Evolutionary conservation across 2,113 vertebrate genomes (phyloP).

Genomic region (Tretioscincus oriximinensis): DNA sequence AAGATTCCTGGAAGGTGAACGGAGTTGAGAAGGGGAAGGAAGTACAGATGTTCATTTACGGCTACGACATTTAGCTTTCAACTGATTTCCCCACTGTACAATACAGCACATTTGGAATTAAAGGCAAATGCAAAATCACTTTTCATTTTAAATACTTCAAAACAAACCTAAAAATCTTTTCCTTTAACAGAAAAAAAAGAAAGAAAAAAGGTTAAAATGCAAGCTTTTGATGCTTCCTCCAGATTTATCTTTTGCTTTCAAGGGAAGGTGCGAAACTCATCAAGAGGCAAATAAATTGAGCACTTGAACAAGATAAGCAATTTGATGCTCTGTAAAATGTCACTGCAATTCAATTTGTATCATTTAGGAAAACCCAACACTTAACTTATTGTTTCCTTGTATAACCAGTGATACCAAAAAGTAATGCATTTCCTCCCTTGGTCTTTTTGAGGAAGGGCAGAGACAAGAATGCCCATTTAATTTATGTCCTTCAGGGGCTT

Average conservation of each 20-base stretch:
- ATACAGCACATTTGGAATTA: not conserved
- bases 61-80: not conserved
- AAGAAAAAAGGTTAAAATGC: not conserved
- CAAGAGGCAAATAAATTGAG: constrained; percentile 63
- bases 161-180: not conserved
- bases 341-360: constrained; percentile 70
- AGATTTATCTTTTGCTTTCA: constrained; percentile 37
- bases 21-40: not conserved
- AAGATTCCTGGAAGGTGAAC: not conserved
- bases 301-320: constrained; percentile 68
- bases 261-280: constrained; percentile 58
- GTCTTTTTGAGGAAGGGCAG: constrained; percentile 51
- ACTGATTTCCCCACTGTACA: not conserved
- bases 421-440: constrained; percentile 46
- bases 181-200: not conserved
- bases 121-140: not conserved
- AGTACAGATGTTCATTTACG: not conserved
- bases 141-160: not conserved
- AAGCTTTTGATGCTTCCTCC: not conserved
- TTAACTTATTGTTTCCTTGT: constrained; percentile 61
- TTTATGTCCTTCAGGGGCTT: constrained; percentile 64
- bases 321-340: constrained; percentile 71
- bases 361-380: constrained; percentile 58
- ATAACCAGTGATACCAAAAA: constrained; percentile 53
- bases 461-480: constrained; percentile 37